Evolutionary conservation across 2,113 vertebrate species (phyloP), one percentile per base, ranked within the genome.

Genomic region (Ginglymostoma cirratum): DNA sequence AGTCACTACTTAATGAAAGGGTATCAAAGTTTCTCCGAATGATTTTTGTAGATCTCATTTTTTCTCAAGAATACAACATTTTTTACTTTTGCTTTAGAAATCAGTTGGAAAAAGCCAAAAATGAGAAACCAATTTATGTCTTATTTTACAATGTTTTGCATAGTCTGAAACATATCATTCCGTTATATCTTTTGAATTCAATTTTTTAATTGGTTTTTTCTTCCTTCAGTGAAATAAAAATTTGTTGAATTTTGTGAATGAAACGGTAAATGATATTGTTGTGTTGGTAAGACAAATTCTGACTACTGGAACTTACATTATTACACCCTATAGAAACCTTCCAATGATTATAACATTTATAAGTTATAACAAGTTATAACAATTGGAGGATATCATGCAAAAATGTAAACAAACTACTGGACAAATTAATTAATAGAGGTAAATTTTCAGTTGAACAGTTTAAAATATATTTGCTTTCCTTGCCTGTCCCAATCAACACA

Each of bases 331-430:
- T 95, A 95, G 94, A 95, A 95, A 98, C 97, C 97, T 98, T 96
- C 97, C 97, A 97, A 96, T 99, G 98, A 99, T 99, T 48, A 48
- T 48, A 48, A 48, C 48, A 48, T 2, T 3, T 48, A 98, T 98
- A 99, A 97, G 97, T 98, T 97, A 96, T 98, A 98, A 98, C 98
- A 99, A 97, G 97, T 98, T 97, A 96, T 98, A 98, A 99, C 99
- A 99, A 99, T 99, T 97, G 99, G 98, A 99, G 99, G 99, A 99
- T 99, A 99, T 98, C 97, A 98, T 98, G 97, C 98, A 98, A 98
- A 97, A 98, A 70, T 94, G 38, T 45, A 70, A 24, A 24, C 92
- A 69, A 94, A 94, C 42, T 27, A 27, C 69, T 72, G 30, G 19
- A 24, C 94, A 95, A 72, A 52, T 95, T 69, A 95, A 24, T 95